Evolutionary conservation across 2,888 invertebrate species (phyloP).

Genomic region (Desoria tigrina): DNA sequence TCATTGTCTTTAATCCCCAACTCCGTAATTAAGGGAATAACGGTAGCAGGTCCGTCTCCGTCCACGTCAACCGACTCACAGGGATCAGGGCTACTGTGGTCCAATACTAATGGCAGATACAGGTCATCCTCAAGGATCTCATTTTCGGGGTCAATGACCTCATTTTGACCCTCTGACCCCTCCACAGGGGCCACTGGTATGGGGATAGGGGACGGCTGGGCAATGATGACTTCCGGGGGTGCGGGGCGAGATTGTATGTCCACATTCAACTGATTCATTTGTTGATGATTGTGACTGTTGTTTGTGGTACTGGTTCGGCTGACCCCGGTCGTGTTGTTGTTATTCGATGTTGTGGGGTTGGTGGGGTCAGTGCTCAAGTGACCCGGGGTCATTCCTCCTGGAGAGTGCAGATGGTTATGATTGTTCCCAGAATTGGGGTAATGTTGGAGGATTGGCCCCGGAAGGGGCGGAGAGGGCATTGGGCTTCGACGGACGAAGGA

Average conservation of each 20-base stretch:
- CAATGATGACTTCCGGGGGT: constrained; percentile 12
- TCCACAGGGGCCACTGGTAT: constrained; percentile 10
- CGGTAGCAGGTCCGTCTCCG: constrained; percentile 47
- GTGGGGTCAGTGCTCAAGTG: background rate
- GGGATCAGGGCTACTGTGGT: constrained; percentile 11
- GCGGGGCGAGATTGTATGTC: background rate
- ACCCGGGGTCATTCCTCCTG: background rate
- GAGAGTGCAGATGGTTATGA: no score
- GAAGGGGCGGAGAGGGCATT: constrained; percentile 33
- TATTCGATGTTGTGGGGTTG: constrained; percentile 3
- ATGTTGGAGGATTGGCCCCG: background rate
- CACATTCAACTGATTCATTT: constrained; percentile 2
- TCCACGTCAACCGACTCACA: constrained; percentile 20
- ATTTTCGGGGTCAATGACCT: background rate
- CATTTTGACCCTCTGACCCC: background rate
- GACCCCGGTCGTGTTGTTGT: background rate
- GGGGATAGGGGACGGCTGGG: constrained; percentile 9
- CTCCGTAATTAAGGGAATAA: constrained; percentile 53
- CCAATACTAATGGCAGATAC: constrained; percentile 8
- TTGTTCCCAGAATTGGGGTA: background rate
- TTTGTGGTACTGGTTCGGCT: background rate
- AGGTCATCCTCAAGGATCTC: constrained; percentile 25
- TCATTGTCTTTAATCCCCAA: constrained; percentile 50
- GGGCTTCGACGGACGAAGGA: constrained; percentile 34
- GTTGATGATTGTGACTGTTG: background rate